phyloP scores from a whole-genome alignment of 2,888 invertebrate species.

The Penaeus monodon region DNA sequence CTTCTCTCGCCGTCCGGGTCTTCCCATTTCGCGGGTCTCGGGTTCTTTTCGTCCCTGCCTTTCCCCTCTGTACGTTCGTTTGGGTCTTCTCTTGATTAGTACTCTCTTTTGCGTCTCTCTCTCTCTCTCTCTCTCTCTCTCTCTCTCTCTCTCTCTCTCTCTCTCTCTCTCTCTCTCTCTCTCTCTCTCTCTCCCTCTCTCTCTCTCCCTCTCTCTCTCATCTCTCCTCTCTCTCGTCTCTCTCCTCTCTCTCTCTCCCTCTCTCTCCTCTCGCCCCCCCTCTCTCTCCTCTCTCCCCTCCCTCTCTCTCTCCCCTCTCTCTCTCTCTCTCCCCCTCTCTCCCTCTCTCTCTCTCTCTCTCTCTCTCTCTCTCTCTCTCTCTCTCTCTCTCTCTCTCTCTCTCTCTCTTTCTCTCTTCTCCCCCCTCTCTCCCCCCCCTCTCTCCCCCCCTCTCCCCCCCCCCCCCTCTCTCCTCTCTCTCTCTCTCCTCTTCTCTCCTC shows the following conservation, averaged over 20 bases:
- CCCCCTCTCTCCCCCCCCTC: too few species aligned
- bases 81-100: neutral
- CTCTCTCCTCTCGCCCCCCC: neutral
- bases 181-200: conserved; percentile 2
- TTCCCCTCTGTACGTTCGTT: neutral
- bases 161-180: neutral
- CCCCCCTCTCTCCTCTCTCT: too few species aligned
- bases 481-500: too few species aligned
- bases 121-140: neutral
- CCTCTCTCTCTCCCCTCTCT: too few species aligned
- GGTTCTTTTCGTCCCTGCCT: neutral
- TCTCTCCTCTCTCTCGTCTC: neutral
- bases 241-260: neutral
- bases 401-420: too few species aligned
- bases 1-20: neutral
- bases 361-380: too few species aligned
- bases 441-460: too few species aligned
- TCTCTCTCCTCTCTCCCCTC: neutral
- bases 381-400: too few species aligned
- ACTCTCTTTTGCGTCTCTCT: neutral
- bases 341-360: too few species aligned
- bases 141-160: neutral
- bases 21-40: neutral
- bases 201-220: conserved; percentile 9
- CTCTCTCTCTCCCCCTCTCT: too few species aligned